Evolutionary conservation across 2,888 invertebrate species (phyloP).

Genomic region (Coleophora flavipennella): DNA sequence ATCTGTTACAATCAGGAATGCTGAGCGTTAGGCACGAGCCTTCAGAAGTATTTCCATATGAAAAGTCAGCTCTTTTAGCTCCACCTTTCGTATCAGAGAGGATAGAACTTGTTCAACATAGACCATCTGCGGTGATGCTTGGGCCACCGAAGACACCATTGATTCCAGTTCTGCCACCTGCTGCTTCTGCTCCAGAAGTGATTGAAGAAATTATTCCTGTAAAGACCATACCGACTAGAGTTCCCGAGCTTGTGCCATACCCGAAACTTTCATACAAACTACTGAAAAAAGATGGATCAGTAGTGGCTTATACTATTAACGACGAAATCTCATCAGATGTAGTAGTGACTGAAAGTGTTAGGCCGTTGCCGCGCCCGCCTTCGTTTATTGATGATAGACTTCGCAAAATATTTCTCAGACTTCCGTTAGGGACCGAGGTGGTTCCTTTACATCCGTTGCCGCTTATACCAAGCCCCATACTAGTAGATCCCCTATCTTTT

Average conservation of each 20-base stretch:
- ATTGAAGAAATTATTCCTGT: background rate
- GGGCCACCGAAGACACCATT: background rate
- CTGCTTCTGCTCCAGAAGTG: background rate
- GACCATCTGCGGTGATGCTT: background rate
- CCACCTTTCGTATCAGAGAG: background rate
- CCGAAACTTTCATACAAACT: conserved; percentile 27
- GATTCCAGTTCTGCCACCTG: conserved; percentile 1
- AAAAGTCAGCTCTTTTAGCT: background rate
- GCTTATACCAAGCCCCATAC: background rate
- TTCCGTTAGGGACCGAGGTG: no score
- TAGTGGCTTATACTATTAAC: conserved; percentile 22
- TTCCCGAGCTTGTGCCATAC: conserved; percentile 12
- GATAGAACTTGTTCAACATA: background rate
- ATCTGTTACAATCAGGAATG: conserved; percentile 24
- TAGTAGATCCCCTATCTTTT: background rate
- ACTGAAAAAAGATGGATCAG: conserved; percentile 18
- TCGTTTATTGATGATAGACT: conserved; percentile 16
- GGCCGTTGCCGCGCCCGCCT: conserved; percentile 19
- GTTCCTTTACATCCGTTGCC: background rate
- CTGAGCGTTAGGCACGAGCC: conserved; percentile 13
- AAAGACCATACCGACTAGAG: conserved; percentile 1
- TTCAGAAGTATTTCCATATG: background rate
- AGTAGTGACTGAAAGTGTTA: conserved; percentile 19
- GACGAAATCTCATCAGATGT: conserved; percentile 17
- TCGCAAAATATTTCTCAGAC: background rate